phyloP scores from a whole-genome alignment of 2,113 vertebrate genomes.

The Lutjanus erythropterus region DNA sequence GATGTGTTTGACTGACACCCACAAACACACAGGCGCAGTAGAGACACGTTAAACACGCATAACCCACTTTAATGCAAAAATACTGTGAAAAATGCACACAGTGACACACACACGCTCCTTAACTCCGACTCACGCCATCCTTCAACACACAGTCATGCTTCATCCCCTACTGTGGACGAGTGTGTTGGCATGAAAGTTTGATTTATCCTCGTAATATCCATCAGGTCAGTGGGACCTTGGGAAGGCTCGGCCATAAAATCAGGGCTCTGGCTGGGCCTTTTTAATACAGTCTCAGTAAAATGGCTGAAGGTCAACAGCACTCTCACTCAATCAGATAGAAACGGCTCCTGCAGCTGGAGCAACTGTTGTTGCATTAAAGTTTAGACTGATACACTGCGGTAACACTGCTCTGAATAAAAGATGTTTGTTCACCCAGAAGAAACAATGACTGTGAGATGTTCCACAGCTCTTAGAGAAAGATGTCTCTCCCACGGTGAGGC shows the following conservation, averaged over 20 bases:
- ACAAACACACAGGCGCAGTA: background rate
- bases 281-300: slow-evolving; percentile 83
- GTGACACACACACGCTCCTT: slow-evolving; percentile 5
- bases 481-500: slow-evolving; percentile 36
- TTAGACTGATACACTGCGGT: slow-evolving; percentile 39
- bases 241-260: slow-evolving; percentile 76
- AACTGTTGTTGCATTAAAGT: slow-evolving; percentile 64
- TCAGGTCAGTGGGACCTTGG: slow-evolving; percentile 80
- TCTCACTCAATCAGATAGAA: slow-evolving; percentile 78
- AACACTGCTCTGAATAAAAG: slow-evolving; percentile 54
- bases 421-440: slow-evolving; percentile 36
- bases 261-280: slow-evolving; percentile 73
- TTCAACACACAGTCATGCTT: slow-evolving; percentile 62
- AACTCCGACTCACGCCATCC: slow-evolving; percentile 38
- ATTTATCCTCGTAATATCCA: slow-evolving; percentile 84
- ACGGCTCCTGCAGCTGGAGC: slow-evolving; percentile 61
- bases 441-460: slow-evolving; percentile 32
- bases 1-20: background rate
- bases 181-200: slow-evolving; percentile 76
- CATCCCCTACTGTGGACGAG: slow-evolving; percentile 56
- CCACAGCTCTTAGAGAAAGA: slow-evolving; percentile 42
- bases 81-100: slow-evolving; percentile 3
- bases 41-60: background rate
- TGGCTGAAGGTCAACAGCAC: slow-evolving; percentile 77
- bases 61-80: slow-evolving; percentile 3